Conservation (phyloP, 2,888 invertebrate species). For the Spatulosminthurus flaviceps region DNA sequence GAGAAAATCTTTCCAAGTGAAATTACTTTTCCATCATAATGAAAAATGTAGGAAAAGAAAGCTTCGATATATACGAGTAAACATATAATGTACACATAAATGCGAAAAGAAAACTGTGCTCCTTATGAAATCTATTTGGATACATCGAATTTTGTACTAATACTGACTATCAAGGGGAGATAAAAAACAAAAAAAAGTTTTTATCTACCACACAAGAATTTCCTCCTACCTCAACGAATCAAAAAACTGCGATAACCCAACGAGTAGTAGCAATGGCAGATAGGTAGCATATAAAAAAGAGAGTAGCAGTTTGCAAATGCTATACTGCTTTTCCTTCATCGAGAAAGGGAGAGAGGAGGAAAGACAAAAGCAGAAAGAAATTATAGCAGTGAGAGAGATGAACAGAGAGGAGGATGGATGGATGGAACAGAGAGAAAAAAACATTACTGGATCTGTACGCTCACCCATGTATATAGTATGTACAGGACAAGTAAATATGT, state of each 20-base stretch:
- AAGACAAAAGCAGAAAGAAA: not conserved
- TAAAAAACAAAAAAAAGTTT: not conserved
- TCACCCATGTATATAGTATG: no score
- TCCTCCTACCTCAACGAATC: conserved; percentile 4
- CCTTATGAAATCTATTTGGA: no score
- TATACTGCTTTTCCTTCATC: conserved; percentile 3
- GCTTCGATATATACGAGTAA: no score
- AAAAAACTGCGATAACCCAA: not conserved
- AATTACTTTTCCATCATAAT: no score
- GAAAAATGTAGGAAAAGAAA: no score
- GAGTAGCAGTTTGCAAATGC: conserved; percentile 18
- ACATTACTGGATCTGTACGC: no score
- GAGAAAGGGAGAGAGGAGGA: not conserved
- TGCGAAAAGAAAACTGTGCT: no score
- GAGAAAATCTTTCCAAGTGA: no score
- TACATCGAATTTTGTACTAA: no score
- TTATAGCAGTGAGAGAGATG: not conserved
- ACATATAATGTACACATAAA: no score
- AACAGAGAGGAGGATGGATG: not conserved
- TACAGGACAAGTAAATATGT: no score
- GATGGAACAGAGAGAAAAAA: no score
- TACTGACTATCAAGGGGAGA: not conserved
- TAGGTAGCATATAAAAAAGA: not conserved
- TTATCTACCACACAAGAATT: not conserved
- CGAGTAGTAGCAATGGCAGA: not conserved